phyloP scores from a whole-genome alignment of 2,113 vertebrate species.

The Ploceus nigricollis region DNA sequence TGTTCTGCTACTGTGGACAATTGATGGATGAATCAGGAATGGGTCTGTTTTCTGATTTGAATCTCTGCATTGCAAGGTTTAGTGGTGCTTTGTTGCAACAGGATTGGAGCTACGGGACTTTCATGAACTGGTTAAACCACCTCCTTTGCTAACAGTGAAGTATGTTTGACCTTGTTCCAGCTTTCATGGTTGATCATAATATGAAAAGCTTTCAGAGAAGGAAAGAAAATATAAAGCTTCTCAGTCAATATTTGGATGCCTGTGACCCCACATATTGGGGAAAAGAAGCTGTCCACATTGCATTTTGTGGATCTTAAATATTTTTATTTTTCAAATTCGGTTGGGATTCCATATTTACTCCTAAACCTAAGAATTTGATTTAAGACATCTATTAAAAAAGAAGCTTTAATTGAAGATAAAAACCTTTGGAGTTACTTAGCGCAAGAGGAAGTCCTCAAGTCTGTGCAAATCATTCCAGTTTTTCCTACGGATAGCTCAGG shows the following conservation, averaged over 20 bases:
- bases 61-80: background rate
- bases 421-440: background rate
- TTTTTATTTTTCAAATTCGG: background rate
- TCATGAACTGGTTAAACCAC: background rate
- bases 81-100: background rate
- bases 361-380: background rate
- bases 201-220: background rate
- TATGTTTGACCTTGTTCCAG: background rate
- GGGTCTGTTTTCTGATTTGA: background rate
- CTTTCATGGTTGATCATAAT: background rate
- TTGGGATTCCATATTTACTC: background rate
- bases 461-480: background rate
- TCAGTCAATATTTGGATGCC: background rate
- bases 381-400: background rate
- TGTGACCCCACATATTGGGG: rapidly evolving
- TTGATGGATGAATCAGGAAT: background rate
- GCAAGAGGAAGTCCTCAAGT: background rate
- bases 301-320: background rate
- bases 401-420: background rate
- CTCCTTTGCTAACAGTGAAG: background rate
- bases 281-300: background rate
- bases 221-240: background rate
- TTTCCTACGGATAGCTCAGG: background rate
- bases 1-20: background rate
- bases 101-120: background rate